A percentile compares a stretch with the other conserved stretches of the same genome.
These are phyloP conservation scores for Lepilemur ruficaudatus DNA, from an alignment of 2,797 vertebrate species.

Conservation along the genomic window DNA sequence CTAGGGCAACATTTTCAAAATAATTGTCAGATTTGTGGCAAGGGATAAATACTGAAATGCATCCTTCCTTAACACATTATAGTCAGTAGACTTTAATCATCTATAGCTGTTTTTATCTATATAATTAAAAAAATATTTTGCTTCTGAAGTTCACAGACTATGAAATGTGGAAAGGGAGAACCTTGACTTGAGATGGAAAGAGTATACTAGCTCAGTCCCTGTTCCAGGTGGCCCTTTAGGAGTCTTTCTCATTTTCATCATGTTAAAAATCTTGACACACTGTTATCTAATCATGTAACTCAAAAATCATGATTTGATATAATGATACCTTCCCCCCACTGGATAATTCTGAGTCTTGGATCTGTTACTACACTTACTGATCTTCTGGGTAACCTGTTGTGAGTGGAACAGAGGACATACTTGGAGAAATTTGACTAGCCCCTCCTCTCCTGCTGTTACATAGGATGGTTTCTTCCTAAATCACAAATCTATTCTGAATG, in stretches of 20 bases:
- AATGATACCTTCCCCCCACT: neutral
- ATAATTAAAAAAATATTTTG: neutral
- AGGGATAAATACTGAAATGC: neutral
- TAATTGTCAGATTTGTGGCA: neutral
- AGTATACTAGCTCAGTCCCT: neutral
- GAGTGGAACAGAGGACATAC: neutral
- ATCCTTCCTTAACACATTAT: neutral
- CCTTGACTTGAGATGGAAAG: neutral
- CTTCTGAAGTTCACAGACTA: neutral
- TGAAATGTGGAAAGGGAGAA: neutral
- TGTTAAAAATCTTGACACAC: neutral
- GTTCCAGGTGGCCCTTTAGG: neutral
- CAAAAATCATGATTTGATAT: neutral
- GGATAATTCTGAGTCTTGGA: neutral
- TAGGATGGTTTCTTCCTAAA: slow-evolving; percentile 7
- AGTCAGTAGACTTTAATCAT: neutral
- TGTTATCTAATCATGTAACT: neutral
- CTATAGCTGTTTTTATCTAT: neutral
- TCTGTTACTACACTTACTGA: neutral
- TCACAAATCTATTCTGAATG: slow-evolving; percentile 20
- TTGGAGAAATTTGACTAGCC: neutral
- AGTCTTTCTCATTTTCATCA: neutral
- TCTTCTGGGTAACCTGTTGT: neutral
- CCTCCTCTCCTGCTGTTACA: neutral
- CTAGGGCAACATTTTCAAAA: slow-evolving; percentile 12